These are phyloP conservation scores for Ambastaia sidthimunki DNA, from an alignment of 2,797 vertebrate species.

Conservation along the genomic window DNA sequence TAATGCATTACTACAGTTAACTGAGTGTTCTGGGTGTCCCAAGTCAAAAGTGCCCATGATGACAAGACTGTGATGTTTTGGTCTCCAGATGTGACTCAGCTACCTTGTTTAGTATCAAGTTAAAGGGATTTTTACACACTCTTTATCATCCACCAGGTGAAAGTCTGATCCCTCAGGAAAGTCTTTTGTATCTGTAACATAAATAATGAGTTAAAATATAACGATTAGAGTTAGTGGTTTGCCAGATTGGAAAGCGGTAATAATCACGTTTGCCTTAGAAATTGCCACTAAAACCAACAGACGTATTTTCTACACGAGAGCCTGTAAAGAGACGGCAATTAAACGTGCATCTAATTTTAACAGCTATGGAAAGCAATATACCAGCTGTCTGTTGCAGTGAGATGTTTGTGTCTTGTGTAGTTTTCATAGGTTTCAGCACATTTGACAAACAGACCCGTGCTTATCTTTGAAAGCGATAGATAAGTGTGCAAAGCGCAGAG, in stretches of 20 bases:
- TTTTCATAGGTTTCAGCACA: conserved; percentile 29
- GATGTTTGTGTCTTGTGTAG: conserved; percentile 10
- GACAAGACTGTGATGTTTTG: not conserved
- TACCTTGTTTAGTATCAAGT: not conserved
- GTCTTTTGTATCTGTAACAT: not conserved
- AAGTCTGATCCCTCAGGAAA: not conserved
- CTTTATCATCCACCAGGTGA: not conserved
- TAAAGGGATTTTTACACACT: not conserved
- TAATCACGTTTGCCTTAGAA: not conserved
- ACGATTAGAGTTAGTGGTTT: not conserved
- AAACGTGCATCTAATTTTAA: not conserved
- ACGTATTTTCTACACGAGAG: not conserved
- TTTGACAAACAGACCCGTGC: conserved; percentile 59
- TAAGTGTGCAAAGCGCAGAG: conserved; percentile 44
- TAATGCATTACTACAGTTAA: not conserved
- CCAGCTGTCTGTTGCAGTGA: not conserved
- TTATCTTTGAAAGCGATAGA: conserved; percentile 57
- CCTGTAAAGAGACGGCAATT: not conserved
- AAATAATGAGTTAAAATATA: not conserved
- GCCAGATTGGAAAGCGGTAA: not conserved
- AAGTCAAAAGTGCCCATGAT: not conserved
- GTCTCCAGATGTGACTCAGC: not conserved
- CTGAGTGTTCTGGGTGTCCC: not conserved
- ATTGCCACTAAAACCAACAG: not conserved
- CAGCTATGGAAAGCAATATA: not conserved